A percentile compares a stretch with the other conserved stretches of the same genome.
Conservation (phyloP, 1,140 invertebrate species). For the Brachionus paranguensis region DNA sequence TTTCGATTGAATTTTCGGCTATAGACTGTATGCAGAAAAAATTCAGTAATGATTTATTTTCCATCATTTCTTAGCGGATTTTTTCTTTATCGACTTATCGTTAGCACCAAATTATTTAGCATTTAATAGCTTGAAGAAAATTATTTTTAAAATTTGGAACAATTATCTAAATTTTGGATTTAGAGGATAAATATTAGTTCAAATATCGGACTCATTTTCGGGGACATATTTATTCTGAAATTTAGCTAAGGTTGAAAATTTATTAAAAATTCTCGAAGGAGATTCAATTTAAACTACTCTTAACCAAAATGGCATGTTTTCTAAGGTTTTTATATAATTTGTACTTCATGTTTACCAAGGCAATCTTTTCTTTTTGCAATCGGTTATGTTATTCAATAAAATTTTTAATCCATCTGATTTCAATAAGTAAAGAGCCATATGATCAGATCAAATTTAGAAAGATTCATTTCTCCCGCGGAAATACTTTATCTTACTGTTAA, state of each 20-base stretch:
- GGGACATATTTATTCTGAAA: neutral
- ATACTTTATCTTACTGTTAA: neutral
- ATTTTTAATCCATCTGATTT: neutral
- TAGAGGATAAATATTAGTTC: neutral
- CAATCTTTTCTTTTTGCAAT: neutral
- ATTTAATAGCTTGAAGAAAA: neutral
- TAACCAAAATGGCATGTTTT: too few relatives aligned
- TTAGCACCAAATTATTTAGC: neutral
- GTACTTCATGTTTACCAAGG: neutral
- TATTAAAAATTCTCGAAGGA: too few relatives aligned
- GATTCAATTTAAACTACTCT: too few relatives aligned
- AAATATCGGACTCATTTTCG: neutral
- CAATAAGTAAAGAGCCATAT: neutral
- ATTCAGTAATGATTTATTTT: conserved; percentile 22
- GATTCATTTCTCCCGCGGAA: neutral
- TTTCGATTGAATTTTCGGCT: neutral
- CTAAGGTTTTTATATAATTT: neutral
- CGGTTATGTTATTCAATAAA: neutral
- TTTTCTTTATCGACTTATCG: neutral
- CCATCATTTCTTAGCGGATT: neutral
- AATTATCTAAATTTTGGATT: neutral
- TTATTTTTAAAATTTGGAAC: neutral
- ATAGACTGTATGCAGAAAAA: neutral
- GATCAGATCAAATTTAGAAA: neutral
- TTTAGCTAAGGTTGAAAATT: neutral